phyloP scores from a whole-genome alignment of 2,797 vertebrate genomes.

The Poeciliopsis turneri region DNA sequence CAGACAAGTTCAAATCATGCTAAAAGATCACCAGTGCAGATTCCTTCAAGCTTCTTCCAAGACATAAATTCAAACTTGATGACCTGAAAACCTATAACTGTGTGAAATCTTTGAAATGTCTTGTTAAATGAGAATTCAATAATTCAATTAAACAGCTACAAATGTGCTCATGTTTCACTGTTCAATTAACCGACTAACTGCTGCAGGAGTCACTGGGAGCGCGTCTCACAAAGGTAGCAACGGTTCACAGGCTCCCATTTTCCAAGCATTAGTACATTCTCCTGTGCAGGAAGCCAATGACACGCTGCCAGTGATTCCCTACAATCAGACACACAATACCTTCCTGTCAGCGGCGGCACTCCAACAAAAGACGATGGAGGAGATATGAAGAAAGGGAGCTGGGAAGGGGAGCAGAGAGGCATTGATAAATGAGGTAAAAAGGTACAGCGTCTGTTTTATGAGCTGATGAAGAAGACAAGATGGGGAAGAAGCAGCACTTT shows the following conservation, averaged over 20 bases:
- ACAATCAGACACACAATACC: constrained; percentile 49
- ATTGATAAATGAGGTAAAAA: constrained; percentile 61
- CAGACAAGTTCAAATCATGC: not conserved
- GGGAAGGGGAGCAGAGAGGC: constrained; percentile 1
- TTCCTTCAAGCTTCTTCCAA: not conserved
- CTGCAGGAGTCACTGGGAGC: constrained; percentile 12
- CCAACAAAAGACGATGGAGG: constrained; percentile 41
- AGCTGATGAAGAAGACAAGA: constrained; percentile 61
- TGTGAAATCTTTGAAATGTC: not conserved
- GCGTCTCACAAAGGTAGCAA: constrained; percentile 13
- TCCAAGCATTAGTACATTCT: not conserved
- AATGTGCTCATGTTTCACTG: constrained; percentile 23
- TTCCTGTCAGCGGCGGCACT: constrained; percentile 36
- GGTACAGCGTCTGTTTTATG: constrained; percentile 54
- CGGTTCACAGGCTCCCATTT: constrained; percentile 7
- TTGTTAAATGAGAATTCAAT: constrained; percentile 30
- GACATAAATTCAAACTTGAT: not conserved
- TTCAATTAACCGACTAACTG: constrained; percentile 27
- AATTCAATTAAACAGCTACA: constrained; percentile 28
- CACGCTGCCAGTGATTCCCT: constrained; percentile 22
- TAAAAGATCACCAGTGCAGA: not conserved
- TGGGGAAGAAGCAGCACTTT: constrained; percentile 44
- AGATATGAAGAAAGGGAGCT: constrained; percentile 33
- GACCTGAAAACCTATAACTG: constrained; percentile 15
- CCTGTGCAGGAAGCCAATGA: constrained; percentile 16